A percentile compares a stretch with the other conserved stretches of the same genome.
These are phyloP conservation scores for Eristalis intricaria DNA, from an alignment of 2,888 invertebrate species.

Conservation along the genomic window DNA sequence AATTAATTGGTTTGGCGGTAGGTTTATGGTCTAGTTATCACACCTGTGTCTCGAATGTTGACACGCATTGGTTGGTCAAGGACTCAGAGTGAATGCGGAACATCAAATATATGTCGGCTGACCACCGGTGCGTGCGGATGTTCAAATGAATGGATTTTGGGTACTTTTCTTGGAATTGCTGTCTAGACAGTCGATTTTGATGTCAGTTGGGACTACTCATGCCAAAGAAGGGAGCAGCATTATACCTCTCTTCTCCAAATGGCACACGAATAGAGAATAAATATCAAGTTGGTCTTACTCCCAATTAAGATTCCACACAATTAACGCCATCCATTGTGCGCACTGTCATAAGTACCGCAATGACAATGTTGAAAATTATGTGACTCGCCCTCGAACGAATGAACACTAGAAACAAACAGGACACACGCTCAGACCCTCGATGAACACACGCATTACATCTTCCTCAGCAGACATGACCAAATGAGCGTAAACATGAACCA, in stretches of 20 bases:
- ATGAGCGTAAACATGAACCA: constrained; percentile 62
- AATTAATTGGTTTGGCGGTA: constrained; percentile 69
- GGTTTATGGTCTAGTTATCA: constrained; percentile 70
- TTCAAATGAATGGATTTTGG: not conserved
- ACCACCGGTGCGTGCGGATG: not conserved
- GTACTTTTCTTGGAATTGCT: not conserved
- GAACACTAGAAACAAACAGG: not conserved
- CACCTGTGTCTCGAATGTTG: constrained; percentile 49
- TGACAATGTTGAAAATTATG: not conserved
- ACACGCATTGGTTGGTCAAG: constrained; percentile 33
- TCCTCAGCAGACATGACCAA: constrained; percentile 39
- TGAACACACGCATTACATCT: constrained; percentile 43
- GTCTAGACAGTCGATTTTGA: not conserved
- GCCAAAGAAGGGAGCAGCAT: no score
- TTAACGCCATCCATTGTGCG: not conserved
- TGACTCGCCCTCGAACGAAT: not conserved
- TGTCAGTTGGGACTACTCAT: no score
- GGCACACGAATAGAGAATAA: no score
- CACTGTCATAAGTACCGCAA: not conserved
- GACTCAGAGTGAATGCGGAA: not conserved
- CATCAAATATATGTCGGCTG: constrained; percentile 24
- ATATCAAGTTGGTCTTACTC: no score
- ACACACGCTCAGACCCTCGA: constrained; percentile 8
- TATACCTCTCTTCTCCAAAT: no score
- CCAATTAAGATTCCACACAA: not conserved